Evolutionary conservation across 2,113 vertebrate species (phyloP), one percentile per base, ranked within the genome.

Genomic region (Micronisus gabar): DNA sequence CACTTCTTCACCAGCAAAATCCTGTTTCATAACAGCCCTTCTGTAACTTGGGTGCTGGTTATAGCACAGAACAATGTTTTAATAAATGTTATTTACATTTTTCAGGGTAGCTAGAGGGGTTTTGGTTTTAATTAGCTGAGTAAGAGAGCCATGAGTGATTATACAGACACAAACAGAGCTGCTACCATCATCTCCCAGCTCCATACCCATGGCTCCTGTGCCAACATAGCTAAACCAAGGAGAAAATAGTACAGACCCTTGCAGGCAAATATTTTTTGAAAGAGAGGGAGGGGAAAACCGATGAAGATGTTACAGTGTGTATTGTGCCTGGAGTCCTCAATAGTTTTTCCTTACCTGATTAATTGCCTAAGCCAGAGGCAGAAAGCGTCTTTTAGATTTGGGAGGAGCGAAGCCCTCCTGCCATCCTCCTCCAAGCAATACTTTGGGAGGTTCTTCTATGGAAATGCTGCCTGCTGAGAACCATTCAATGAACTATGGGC

Each of bases 91-190:
- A 96, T 81, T 97, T 95, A 94, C 82, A 92, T 95, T 94, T 95
- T 81, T 90, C 55, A 62, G 75, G 32, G 55, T 92, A 96, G 93
- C 96, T 93, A 86, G 87, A 94, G 87, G 81, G 90, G 22, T 27
- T 94, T 96, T 93, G 81, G 73, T 95, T 93, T 96, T 94, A 97
- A 93, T 97, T 95, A 95, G 86, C 63, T 90, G 83, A 89, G 70
- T 85, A 92, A 86, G 75, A 83, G 75, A 92, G 79, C 59, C 47
- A 59, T 34, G 71, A 74, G 75, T 80, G 93, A 80, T 88, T 85
- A 52, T 26, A 62, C 32, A 93, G 92, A 82, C 58, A 90, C 48
- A 79, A 81, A 95, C 76, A 92, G 81, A 90, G 34, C 67, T 90
- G 45, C 68, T 88, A 43, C 83, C 65, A 52, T 52, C 52, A 84